Percentiles rank a stretch among this genome's conserved stretches.
These are phyloP conservation scores for Heterodera schachtii DNA, from an alignment of 1,140 invertebrate genomes.

Conservation along the genomic window DNA sequence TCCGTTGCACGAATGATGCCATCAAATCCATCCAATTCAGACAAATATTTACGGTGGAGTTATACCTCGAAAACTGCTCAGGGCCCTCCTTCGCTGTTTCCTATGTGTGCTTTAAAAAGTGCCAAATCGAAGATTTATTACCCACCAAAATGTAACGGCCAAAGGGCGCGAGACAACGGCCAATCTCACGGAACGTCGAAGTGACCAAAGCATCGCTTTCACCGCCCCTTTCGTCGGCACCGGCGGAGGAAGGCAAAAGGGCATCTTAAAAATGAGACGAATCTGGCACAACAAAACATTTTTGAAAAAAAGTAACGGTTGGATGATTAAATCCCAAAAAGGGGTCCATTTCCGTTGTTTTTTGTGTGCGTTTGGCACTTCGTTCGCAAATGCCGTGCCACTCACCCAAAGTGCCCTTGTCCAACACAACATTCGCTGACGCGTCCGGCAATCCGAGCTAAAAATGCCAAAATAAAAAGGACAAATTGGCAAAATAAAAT, in stretches of 20 bases:
- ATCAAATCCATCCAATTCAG: too few species aligned
- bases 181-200: constrained; percentile 51
- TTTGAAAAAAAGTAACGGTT: too few species aligned
- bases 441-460: constrained; percentile 39
- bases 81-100: neutral
- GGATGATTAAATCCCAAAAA: too few species aligned
- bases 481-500: constrained; percentile 1
- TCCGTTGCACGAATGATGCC: too few species aligned
- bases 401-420: constrained; percentile 55
- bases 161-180: constrained; percentile 24
- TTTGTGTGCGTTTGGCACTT: too few species aligned
- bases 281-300: too few species aligned
- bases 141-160: constrained; percentile 26
- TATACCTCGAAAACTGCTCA: too few species aligned
- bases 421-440: constrained; percentile 52
- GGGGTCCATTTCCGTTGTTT: neutral
- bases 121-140: neutral
- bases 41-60: too few species aligned
- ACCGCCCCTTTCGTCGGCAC: neutral
- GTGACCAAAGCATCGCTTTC: constrained; percentile 27
- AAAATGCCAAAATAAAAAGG: constrained; percentile 26
- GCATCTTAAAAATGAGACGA: constrained; percentile 36
- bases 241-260: constrained; percentile 44
- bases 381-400: too few species aligned
- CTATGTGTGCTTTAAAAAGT: constrained; percentile 22